These are phyloP conservation scores for Triops cancriformis DNA, from an alignment of 1,140 invertebrate species.

Conservation along the genomic window DNA sequence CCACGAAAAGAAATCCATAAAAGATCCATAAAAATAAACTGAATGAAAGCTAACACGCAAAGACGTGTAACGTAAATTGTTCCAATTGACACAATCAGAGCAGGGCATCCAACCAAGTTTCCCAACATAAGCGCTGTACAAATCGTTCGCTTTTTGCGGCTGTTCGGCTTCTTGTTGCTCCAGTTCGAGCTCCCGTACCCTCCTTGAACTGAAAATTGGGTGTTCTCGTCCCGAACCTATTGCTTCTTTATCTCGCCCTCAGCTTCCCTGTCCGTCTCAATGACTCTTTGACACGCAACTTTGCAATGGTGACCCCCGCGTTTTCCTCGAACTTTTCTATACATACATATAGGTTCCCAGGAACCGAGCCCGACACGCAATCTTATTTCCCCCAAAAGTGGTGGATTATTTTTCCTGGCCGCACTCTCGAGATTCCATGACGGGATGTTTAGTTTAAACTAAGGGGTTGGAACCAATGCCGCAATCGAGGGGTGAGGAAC, in stretches of 20 bases:
- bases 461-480: background rate
- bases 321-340: background rate
- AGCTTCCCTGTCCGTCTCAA: background rate
- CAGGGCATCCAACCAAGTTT: background rate
- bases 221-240: background rate
- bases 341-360: background rate
- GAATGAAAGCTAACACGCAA: too few species aligned
- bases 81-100: too few species aligned
- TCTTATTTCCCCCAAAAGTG: background rate
- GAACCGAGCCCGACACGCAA: background rate
- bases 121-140: background rate
- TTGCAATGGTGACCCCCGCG: background rate
- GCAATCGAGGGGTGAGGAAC: background rate
- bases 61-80: too few species aligned
- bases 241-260: background rate
- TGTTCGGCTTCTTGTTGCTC: background rate
- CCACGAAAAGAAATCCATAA: too few species aligned
- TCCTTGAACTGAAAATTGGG: background rate
- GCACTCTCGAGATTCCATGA: background rate
- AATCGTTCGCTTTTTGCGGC: background rate
- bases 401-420: background rate
- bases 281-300: background rate
- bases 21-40: too few species aligned
- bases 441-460: background rate
- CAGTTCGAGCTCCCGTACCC: background rate